phyloP scores from a whole-genome alignment of 2,888 invertebrate species.

The Ypsolopha sequella region DNA sequence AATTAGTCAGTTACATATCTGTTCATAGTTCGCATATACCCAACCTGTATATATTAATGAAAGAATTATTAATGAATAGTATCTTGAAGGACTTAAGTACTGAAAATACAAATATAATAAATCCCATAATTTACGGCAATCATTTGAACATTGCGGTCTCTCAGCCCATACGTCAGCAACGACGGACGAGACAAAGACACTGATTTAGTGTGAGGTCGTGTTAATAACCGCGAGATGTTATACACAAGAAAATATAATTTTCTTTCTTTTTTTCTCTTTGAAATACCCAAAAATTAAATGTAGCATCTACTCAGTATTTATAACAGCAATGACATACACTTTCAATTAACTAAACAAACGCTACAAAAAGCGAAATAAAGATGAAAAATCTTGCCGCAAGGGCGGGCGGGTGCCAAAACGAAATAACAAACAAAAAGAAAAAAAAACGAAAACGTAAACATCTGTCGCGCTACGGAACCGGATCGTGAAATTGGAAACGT shows the following conservation, averaged over 20 bases:
- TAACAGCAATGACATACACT: not conserved
- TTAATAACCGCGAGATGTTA: not conserved
- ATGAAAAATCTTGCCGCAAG: not conserved
- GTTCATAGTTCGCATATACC: too few relatives aligned
- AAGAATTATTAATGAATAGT: too few relatives aligned
- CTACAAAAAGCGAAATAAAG: conserved; percentile 1
- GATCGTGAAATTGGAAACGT: not conserved
- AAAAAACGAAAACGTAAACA: not conserved
- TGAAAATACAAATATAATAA: not conserved
- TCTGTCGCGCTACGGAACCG: not conserved
- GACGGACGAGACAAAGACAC: too few relatives aligned
- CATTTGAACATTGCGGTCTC: too few relatives aligned
- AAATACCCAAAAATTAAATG: not conserved
- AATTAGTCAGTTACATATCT: too few relatives aligned
- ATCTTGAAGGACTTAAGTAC: too few relatives aligned
- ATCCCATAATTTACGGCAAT: not conserved
- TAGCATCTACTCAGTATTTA: not conserved
- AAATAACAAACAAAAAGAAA: not conserved
- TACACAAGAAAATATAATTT: not conserved
- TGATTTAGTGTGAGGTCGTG: too few relatives aligned
- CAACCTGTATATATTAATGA: too few relatives aligned
- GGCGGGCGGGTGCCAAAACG: not conserved
- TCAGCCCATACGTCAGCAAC: not conserved
- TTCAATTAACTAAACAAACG: conserved; percentile 3
- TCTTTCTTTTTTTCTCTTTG: not conserved